Conservation (phyloP, 2,888 invertebrate genomes). For the Limnephilus lunatus region DNA sequence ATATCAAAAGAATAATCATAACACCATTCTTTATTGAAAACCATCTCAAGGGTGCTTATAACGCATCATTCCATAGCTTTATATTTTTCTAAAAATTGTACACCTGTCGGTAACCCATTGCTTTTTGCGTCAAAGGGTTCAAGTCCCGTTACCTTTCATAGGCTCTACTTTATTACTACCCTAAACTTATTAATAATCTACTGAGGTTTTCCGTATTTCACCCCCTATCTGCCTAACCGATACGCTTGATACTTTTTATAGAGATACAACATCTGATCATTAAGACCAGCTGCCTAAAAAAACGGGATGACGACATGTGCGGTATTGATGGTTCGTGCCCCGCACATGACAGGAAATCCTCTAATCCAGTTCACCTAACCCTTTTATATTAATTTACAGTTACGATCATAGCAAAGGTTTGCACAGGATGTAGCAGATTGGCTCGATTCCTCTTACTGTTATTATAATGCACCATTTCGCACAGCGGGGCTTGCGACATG, state of each 20-base stretch:
- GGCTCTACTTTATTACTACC: not conserved
- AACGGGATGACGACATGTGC: constrained; percentile 28
- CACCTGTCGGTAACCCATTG: not conserved
- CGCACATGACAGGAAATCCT: constrained; percentile 44
- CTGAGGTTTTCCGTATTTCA: not conserved
- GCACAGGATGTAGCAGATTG: constrained; percentile 44
- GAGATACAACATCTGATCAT: not conserved
- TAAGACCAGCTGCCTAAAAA: not conserved
- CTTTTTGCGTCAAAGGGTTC: not conserved
- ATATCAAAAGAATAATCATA: not conserved
- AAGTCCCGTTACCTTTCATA: not conserved
- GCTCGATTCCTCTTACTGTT: constrained; percentile 2
- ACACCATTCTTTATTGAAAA: too few species aligned
- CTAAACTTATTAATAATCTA: not conserved
- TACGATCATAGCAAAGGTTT: constrained; percentile 16
- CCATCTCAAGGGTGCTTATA: not conserved
- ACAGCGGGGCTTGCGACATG: constrained; percentile 13
- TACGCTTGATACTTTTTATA: not conserved
- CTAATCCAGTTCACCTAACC: constrained; percentile 21
- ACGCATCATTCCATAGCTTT: not conserved
- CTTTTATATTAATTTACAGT: constrained; percentile 39
- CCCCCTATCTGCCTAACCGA: not conserved
- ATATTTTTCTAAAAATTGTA: not conserved
- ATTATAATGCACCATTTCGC: constrained; percentile 1
- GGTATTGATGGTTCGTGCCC: constrained; percentile 38